Evolutionary conservation across 2,888 invertebrate genomes (phyloP), one percentile per base, ranked within the genome.

Genomic region (Pilophorus perplexus): DNA sequence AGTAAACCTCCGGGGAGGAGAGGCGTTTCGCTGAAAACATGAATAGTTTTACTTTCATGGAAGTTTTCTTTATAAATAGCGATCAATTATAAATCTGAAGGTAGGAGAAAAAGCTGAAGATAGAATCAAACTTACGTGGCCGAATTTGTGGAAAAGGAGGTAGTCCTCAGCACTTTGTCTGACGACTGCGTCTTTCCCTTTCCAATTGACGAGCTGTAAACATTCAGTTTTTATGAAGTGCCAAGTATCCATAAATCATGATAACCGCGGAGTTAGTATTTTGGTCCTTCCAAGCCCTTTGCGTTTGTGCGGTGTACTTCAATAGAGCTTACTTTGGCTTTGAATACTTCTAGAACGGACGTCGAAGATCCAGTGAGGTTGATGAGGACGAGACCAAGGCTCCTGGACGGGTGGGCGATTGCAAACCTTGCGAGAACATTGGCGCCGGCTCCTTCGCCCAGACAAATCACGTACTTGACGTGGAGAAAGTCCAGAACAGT

Each of bases 371-470:
- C 89, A 0, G 93, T 93, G 76, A 90, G 89, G 80, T 93, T 92
- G 73, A 93, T 88, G 70, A 93, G 82, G 73, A 90, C 84, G 38
- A 92, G 82, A 25, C 92, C 93, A 69, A 91, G 80, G 50, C 86
- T 84, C 44, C 91, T 81, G 18, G 87, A 82, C 0, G 90, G 88
- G 77, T 91, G 87, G 16, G 87, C 87, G 74, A 92, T 81, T 69
- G 90, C 92, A 75, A 91, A 92, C 69, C 93, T 83, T 2, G 90
- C 89, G 64, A 91, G 79, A 55, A 91, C 86, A 78, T 93, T 92
- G 68, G 92, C 92, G 0, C 92, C 92, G 1, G 91, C 92, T 1
- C 93, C 93, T 75, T 92, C 93, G 1, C 92, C 93, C 54, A 93
- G 79, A 0, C 90, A 89, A 59, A 93, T 87, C 10, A 90, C 90